phyloP scores from a whole-genome alignment of 2,113 vertebrate genomes.

The Ptychochromis oligacanthus region DNA sequence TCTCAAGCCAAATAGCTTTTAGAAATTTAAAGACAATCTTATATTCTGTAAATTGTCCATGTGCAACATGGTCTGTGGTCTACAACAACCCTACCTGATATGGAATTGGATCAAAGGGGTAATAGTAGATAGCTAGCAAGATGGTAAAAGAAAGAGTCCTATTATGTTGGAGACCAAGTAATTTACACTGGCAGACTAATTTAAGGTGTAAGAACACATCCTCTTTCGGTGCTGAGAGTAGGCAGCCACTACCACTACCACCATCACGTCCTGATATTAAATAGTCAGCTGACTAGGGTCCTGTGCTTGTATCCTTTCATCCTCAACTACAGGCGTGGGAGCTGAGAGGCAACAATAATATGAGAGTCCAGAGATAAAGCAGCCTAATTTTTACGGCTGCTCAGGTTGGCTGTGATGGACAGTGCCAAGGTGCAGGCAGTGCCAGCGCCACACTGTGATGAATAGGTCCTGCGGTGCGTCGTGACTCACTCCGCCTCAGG shows the following conservation, averaged over 20 bases:
- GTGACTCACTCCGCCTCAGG: slow-evolving; percentile 70
- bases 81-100: background rate
- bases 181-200: background rate
- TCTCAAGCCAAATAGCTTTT: background rate
- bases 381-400: slow-evolving; percentile 52
- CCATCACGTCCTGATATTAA: slow-evolving; percentile 25
- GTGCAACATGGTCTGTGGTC: background rate
- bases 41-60: background rate
- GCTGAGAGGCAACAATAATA: slow-evolving; percentile 44
- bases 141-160: background rate
- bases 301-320: slow-evolving; percentile 23
- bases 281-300: background rate
- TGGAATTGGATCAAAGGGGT: background rate
- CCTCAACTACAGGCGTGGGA: slow-evolving; percentile 9
- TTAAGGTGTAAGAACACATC: background rate
- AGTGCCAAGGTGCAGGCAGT: slow-evolving; percentile 57
- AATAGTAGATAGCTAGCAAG: background rate
- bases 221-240: background rate
- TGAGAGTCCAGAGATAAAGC: slow-evolving; percentile 31
- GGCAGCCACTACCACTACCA: background rate
- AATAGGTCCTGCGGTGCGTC: slow-evolving; percentile 70
- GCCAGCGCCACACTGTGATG: slow-evolving; percentile 62
- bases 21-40: background rate
- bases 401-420: slow-evolving; percentile 58
- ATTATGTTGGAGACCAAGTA: background rate